phyloP scores from a whole-genome alignment of 2,113 vertebrate species.

The Monarcha castaneiventris region DNA sequence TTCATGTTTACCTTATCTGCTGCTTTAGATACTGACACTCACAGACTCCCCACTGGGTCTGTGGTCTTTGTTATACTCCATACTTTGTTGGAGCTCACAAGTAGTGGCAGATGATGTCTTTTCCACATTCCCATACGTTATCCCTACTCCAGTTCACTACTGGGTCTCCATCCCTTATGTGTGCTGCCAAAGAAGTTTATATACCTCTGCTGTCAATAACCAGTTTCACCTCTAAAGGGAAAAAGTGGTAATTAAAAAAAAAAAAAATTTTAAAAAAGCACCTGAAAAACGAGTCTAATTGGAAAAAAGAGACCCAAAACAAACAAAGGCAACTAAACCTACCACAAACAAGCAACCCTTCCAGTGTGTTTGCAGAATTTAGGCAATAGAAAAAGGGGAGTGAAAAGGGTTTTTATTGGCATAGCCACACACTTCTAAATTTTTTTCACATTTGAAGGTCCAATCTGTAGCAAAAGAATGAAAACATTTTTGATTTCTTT shows the following conservation, averaged over 20 bases:
- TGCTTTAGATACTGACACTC: background rate
- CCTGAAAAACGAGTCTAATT: background rate
- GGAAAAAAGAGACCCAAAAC: background rate
- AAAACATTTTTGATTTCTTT: background rate
- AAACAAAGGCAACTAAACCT: background rate
- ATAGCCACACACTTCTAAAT: accelerated
- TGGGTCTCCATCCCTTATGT: background rate
- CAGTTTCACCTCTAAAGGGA: background rate
- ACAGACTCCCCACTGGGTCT: accelerated
- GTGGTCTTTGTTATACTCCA: background rate
- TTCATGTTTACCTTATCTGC: background rate
- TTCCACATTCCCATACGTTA: background rate
- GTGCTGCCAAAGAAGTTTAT: background rate
- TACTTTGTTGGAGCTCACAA: background rate
- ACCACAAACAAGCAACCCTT: background rate
- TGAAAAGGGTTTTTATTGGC: background rate
- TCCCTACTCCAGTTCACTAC: background rate
- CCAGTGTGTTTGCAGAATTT: background rate
- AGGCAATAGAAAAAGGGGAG: background rate
- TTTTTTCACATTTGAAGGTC: background rate
- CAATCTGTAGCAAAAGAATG: background rate
- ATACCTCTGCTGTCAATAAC: background rate
- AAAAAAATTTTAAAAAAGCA: background rate
- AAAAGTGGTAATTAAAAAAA: background rate
- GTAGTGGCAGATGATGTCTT: background rate